Percentiles rank a stretch among this genome's conserved stretches.
These are phyloP conservation scores for Drosophila bipectinata DNA, from an alignment of 1,140 invertebrate species.

Conservation along the genomic window DNA sequence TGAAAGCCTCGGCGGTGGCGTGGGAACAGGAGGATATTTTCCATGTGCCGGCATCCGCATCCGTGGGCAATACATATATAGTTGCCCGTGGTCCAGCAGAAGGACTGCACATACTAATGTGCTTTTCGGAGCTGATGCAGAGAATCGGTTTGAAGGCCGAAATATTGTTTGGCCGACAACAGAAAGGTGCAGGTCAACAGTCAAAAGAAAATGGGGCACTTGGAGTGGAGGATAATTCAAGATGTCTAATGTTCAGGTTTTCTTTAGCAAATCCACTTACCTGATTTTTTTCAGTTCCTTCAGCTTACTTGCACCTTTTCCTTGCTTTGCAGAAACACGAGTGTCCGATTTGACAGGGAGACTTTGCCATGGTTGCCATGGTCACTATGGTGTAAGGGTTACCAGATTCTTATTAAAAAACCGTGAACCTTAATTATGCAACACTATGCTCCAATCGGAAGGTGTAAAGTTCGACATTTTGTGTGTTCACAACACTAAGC, in stretches of 20 bases:
- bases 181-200: constrained; percentile 87
- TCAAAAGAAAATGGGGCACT: constrained; percentile 86
- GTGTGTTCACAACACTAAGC: no score
- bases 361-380: neutral
- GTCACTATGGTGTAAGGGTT: neutral
- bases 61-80: constrained; percentile 84
- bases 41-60: constrained; percentile 9
- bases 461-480: no score
- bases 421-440: no score
- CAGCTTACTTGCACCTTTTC: neutral
- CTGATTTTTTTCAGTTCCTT: neutral
- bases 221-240: constrained; percentile 86
- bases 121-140: constrained; percentile 85
- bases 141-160: constrained; percentile 87
- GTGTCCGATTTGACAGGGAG: neutral
- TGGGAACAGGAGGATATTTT: neutral
- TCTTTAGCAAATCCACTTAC: no score
- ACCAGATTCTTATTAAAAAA: no score
- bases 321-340: neutral
- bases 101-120: constrained; percentile 88
- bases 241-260: no score
- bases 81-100: constrained; percentile 91
- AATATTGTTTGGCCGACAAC: constrained; percentile 88
- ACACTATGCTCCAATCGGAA: no score
- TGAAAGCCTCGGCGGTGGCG: constrained; percentile 10